A percentile compares a stretch with the other conserved stretches of the same genome.
These are phyloP conservation scores for Myanophis thanlyinensis DNA, from an alignment of 2,113 vertebrate genomes.

Conservation along the genomic window DNA sequence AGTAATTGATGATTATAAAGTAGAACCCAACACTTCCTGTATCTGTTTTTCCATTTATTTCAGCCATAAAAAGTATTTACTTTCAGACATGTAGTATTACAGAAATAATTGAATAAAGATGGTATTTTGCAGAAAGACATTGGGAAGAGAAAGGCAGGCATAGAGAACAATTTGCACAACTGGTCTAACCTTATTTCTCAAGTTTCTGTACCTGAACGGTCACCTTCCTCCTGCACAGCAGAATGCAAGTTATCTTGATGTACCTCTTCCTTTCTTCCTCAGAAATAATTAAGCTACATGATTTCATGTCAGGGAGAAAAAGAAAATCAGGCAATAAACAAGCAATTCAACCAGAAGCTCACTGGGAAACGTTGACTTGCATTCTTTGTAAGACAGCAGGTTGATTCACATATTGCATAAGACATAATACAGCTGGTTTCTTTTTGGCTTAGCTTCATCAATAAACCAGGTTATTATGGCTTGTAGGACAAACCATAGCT, in stretches of 20 bases:
- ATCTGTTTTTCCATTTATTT: not conserved
- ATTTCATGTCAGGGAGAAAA: not conserved
- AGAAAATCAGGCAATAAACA: not conserved
- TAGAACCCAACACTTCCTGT: not conserved
- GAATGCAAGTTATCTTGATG: not conserved
- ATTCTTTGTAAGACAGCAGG: not conserved
- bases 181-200: not conserved
- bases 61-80: slow-evolving; percentile 12
- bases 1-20: not conserved
- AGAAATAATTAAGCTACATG: not conserved
- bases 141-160: not conserved
- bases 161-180: not conserved
- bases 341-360: not conserved
- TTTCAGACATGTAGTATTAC: slow-evolving; percentile 22
- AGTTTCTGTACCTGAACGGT: not conserved
- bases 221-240: not conserved
- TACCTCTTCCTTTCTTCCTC: not conserved
- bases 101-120: slow-evolving; percentile 30
- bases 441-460: not conserved
- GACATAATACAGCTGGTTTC: not conserved
- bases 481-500: not conserved
- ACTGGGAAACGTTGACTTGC: not conserved
- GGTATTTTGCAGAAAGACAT: not conserved
- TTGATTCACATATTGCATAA: not conserved
- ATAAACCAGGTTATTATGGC: not conserved